Evolutionary conservation across 2,888 invertebrate genomes (phyloP), one percentile per base, ranked within the genome.

Genomic region (Syritta pipiens): DNA sequence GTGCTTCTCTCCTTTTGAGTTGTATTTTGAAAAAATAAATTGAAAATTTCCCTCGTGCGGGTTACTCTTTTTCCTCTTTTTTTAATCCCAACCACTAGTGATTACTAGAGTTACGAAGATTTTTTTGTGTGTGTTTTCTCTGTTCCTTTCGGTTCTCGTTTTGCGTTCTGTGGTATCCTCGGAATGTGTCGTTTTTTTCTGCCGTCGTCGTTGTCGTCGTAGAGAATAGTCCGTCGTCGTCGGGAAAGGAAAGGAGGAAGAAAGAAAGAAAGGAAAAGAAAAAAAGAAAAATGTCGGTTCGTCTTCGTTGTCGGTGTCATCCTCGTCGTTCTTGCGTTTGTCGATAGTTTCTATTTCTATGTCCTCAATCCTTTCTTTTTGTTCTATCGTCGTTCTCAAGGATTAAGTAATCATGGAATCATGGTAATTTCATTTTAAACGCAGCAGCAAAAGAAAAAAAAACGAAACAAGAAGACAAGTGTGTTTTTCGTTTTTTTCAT

Each of bases 301-400:
- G 59, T 67, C 72, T 79, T 72, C 67, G 65, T 40, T 74, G 59
- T 72, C 77, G 72, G 72, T 77, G 77, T 72, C 74, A 79, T 79
- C 74, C 57, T 74, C 55, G 32, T 74, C 74, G 74, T 65, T 60
- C 67, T 69, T 68, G 75, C 49, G 69, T 76, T 76, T 55, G 57
- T 59, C 59, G 40, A 57, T 74, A 68, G 44, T 44, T 53, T 49
- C 42, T 55, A 53, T 7, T 37, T 40, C 26, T 12, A 22, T 40
- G 28, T 20, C 62, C 49, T 44, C 32, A 28, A 48, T 30, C n/a
- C 32, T n/a, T n/a, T n/a, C n/a, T n/a, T n/a, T n/a, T n/a, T n/a
- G n/a, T n/a, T n/a, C n/a, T n/a, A 12, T 32, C 32, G 32, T 32
- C 32, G 4, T 32, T 9, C 10, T 7, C 32, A 32, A n/a, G 32